phyloP scores from a whole-genome alignment of 35 echinoderm and acorn worm species.

The Nesometra sesokonis region DNA sequence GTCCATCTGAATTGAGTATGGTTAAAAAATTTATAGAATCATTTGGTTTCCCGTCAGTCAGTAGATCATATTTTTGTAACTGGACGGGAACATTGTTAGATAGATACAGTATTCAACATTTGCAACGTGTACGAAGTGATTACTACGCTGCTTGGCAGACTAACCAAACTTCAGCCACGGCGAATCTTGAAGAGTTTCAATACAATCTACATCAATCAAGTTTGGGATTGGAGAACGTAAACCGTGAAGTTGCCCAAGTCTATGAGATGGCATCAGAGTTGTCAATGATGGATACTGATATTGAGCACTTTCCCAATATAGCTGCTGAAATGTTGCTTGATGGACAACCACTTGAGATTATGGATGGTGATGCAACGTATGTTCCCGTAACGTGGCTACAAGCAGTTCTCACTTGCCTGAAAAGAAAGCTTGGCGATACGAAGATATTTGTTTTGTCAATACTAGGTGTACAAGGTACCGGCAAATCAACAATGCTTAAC shows the following conservation, averaged over 20 bases:
- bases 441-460: slow-evolving; percentile 21
- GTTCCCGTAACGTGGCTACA: slow-evolving; percentile 15
- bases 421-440: neutral
- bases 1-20: neutral
- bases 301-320: slow-evolving; percentile 3
- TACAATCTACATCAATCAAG: neutral
- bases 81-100: neutral
- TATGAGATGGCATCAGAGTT: neutral
- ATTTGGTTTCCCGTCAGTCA: neutral
- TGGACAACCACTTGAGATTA: slow-evolving; percentile 11
- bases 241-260: neutral
- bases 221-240: neutral
- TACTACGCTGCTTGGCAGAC: neutral
- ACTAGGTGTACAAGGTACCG: slow-evolving; percentile 6
- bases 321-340: slow-evolving; percentile 16
- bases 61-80: neutral
- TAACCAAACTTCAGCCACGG: neutral
- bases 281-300: neutral
- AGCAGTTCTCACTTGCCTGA: slow-evolving; percentile 10
- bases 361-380: slow-evolving; percentile 26
- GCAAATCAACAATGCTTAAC: slow-evolving; percentile 27
- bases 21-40: neutral
- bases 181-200: neutral
- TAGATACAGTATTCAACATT: neutral
- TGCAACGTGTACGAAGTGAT: neutral